Conservation (phyloP, 2,113 vertebrate genomes). For the Callipepla squamata region DNA sequence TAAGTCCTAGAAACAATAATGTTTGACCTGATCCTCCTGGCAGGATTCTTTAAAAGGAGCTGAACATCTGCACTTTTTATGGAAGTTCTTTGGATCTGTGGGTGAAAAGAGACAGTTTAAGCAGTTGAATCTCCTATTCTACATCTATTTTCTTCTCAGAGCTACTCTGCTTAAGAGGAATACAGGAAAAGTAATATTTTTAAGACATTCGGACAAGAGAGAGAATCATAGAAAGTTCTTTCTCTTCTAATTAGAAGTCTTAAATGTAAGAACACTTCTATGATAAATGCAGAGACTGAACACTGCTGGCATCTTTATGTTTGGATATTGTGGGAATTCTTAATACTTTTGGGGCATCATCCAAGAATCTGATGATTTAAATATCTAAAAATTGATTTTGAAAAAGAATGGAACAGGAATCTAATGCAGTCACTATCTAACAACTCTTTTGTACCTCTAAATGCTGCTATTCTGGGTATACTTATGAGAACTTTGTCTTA, state of each 20-base stretch:
- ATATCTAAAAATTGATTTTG: background rate
- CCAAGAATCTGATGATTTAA: background rate
- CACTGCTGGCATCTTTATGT: background rate
- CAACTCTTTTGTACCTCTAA: background rate
- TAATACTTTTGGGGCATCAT: background rate
- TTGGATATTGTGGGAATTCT: background rate
- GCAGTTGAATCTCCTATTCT: background rate
- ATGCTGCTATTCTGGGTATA: background rate
- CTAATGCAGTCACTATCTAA: background rate
- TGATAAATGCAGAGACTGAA: background rate
- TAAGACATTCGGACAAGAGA: background rate
- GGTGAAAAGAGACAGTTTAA: background rate
- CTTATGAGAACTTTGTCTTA: background rate
- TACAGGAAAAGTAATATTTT: background rate
- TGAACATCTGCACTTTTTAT: conserved; percentile 1
- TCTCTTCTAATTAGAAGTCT: background rate
- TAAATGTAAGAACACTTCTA: background rate
- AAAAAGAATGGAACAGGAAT: accelerated
- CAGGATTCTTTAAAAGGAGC: background rate
- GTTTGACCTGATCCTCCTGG: background rate
- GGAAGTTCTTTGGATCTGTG: background rate
- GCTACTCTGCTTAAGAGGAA: background rate
- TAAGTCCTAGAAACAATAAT: background rate
- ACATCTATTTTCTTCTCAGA: background rate
- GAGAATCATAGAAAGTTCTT: background rate